Evolutionary conservation across 30 jellyfish, hydroid and myxozoan species (phyloP).

Genomic region (Phacellophora camtschatica): DNA sequence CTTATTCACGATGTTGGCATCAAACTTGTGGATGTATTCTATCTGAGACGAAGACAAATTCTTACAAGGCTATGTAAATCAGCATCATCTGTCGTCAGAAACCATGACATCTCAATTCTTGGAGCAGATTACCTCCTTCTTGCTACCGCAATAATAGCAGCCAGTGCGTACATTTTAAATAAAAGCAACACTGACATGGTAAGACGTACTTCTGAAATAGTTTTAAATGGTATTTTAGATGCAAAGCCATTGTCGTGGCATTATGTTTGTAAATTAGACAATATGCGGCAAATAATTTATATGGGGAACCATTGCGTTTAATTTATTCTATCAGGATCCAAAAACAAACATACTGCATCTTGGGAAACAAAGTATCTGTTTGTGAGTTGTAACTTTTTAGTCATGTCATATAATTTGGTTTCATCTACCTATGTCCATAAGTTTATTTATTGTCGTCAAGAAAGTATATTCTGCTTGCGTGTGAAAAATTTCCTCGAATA

Average conservation of each 20-base stretch:
- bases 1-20: slow-evolving; percentile 48
- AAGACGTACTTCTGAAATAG: too few species aligned
- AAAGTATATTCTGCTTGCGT: too few species aligned
- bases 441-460: too few species aligned
- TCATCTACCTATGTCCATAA: too few species aligned
- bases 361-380: too few species aligned
- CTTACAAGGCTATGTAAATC: slow-evolving; percentile 42
- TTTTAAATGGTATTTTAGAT: neutral
- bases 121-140: slow-evolving; percentile 66
- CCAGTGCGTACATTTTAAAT: slow-evolving; percentile 61
- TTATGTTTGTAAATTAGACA: neutral
- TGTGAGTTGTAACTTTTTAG: too few species aligned
- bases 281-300: too few species aligned
- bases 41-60: slow-evolving; percentile 26
- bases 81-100: slow-evolving; percentile 11
- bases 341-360: too few species aligned
- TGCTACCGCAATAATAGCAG: slow-evolving; percentile 72
- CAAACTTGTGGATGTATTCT: slow-evolving; percentile 62
- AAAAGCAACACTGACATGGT: slow-evolving; percentile 31
- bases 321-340: too few species aligned
- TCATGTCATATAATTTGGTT: too few species aligned
- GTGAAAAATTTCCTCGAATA: too few species aligned
- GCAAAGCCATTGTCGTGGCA: neutral
- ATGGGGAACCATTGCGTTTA: too few species aligned
- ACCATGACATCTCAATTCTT: slow-evolving; percentile 5